Conservation (phyloP, 2,888 invertebrate species). For the Pyralis farinalis region DNA sequence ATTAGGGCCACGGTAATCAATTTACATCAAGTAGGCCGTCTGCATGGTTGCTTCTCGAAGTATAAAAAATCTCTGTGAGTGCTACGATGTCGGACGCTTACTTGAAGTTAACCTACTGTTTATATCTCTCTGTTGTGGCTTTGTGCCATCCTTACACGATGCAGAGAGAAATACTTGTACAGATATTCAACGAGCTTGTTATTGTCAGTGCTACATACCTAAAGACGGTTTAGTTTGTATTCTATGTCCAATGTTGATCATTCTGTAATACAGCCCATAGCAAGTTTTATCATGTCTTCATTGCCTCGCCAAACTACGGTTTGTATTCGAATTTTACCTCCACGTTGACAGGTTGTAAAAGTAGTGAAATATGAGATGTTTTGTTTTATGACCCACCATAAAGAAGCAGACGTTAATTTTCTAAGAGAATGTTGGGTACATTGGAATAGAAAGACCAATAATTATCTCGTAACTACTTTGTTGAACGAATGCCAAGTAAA, state of each 20-base stretch:
- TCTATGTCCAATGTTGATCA: neutral
- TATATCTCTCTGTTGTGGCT: too few relatives aligned
- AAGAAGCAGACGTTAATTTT: constrained; percentile 30
- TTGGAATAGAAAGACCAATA: constrained; percentile 14
- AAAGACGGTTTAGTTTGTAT: constrained; percentile 23
- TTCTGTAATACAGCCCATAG: too few relatives aligned
- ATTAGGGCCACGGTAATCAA: too few relatives aligned
- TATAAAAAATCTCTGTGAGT: too few relatives aligned
- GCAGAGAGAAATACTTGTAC: constrained; percentile 35
- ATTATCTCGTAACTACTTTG: constrained; percentile 12
- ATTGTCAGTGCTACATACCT: constrained; percentile 39
- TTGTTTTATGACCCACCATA: constrained; percentile 35
- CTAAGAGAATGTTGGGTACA: constrained; percentile 18
- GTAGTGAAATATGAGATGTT: constrained; percentile 34
- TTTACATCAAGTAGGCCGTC: too few relatives aligned
- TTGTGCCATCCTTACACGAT: constrained; percentile 20
- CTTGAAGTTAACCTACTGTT: too few relatives aligned
- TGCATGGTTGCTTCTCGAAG: too few relatives aligned
- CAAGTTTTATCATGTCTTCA: neutral
- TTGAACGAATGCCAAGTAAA: constrained; percentile 1
- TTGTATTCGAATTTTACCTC: constrained; percentile 23
- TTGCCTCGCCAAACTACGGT: constrained; percentile 6
- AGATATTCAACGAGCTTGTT: constrained; percentile 38
- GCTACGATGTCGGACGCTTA: too few relatives aligned
- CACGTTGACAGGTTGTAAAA: constrained; percentile 39